Evolutionary conservation across 2,797 vertebrate genomes (phyloP), one percentile per base, ranked within the genome.

Genomic region (Myotis pilosus): DNA sequence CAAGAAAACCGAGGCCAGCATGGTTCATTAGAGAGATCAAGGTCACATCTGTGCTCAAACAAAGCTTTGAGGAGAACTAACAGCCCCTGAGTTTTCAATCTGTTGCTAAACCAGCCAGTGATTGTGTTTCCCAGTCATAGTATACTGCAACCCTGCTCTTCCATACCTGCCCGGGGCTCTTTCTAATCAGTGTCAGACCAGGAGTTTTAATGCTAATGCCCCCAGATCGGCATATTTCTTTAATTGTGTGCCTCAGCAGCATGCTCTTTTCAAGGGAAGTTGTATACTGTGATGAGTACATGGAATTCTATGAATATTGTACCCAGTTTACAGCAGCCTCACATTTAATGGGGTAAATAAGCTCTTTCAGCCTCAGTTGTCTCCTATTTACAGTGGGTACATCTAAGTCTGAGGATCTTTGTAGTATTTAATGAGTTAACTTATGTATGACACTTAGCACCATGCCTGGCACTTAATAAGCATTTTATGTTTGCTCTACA

Each of bases 61-160:
- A 87, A 80, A 92, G 72, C 36, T 96, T 94, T 87, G 55, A 82
- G 30, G 66, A 90, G 33, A 95, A 91, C 10, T 80, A 51, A 72
- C 8, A 62, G 25, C 8, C n/a, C 57, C 33, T 87, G 49, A 25
- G 5, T 84, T 89, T 83, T 57, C 69, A 91, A 60, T 76, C 44
- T 92, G 71, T 79, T 93, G 62, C 44, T 53, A 33, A 94, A 33
- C n/a, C 30, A 87, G 13, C 47, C 10, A 84, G 10, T 68, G 44
- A 87, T 49, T 76, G n/a, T 84, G 22, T 55, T 75, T 81, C 55
- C 47, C 8, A 36, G 76, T 36, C 41, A 78, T 19, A 49, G 57
- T 75, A 33, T 74, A 78, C 76, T 82, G 93, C 64, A 85, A 15
- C 33, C 92, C 28, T 74, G 41, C n/a, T 82, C 13, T 71, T 80